Evolutionary conservation across 2,888 invertebrate species (phyloP), one percentile per base, ranked within the genome.

Genomic region (Protonemura montana): DNA sequence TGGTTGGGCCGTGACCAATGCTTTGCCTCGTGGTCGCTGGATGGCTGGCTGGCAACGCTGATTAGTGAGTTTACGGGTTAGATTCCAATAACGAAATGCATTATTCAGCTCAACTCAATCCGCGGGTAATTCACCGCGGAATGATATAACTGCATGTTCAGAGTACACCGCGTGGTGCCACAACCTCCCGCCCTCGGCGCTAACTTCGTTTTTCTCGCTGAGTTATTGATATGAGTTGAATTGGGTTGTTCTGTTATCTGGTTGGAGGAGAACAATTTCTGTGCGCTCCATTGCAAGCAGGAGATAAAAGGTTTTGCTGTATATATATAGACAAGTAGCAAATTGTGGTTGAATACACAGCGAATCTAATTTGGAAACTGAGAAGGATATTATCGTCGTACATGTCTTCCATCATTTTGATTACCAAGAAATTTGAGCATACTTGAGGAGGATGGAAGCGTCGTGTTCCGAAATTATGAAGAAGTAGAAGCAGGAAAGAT

Each of bases 41-140:
- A 10, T 59, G 59, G 16, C 1, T 21, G 21, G 59, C 2, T 10
- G 16, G 59, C n/a, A n/a, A n/a, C 59, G 59, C 59, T 16, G 59
- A 59, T 59, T 59, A 59, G 59, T 30, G 81, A 81, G 28, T 81
- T 81, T 30, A 21, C n/a, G 81, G 30, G 5, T 29, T 30, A 29
- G 30, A 81, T 81, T 81, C 81, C 81, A 81, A 81, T 81, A 81
- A 30, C 81, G 29, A 30, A 81, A 29, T 81, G n/a, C 81, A 81
- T 81, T 81, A 81, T 81, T 81, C 81, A 81, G 81, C 81, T 13
- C 5, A 78, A 81, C 81, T 81, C 10, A 30, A 81, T 13, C 81
- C 2, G 30, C 81, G 81, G 10, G 6, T 78, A 78, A 78, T 78
- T 10, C 78, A 10, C 13, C 78, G 26, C 26, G n/a, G n/a, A 27